phyloP scores from a whole-genome alignment of 23 tunicate species.

The Clavelina lepadiformis region DNA sequence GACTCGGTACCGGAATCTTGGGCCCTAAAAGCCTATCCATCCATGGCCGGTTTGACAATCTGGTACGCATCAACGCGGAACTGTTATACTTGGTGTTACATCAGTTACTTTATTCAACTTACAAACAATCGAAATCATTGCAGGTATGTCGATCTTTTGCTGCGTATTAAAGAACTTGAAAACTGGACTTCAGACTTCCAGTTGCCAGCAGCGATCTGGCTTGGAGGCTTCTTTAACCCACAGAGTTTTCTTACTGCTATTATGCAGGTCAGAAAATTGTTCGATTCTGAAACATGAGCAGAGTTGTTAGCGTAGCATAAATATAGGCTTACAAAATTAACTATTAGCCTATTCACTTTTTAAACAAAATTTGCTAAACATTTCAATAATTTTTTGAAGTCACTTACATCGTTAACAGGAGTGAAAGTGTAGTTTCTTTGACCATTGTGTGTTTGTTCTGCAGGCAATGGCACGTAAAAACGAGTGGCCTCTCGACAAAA shows the following conservation, averaged over 20 bases:
- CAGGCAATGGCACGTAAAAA: slow-evolving; percentile 97
- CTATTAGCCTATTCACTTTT: no score
- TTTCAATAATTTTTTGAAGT: no score
- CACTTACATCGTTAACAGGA: no score
- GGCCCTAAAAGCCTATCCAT: slow-evolving; percentile 86
- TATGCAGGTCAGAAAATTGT: slow-evolving; percentile 66
- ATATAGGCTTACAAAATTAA: no score
- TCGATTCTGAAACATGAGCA: background rate
- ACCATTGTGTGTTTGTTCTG: no score
- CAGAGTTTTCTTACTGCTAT: slow-evolving; percentile 98
- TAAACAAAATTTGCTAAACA: no score
- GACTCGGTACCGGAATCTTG: slow-evolving; percentile 90
- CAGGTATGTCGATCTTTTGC: slow-evolving; percentile 82
- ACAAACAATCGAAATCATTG: background rate
- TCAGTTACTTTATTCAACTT: background rate
- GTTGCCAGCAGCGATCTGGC: slow-evolving; percentile 94
- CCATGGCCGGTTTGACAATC: slow-evolving; percentile 69
- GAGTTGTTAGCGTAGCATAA: no score
- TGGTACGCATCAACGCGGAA: slow-evolving; percentile 38
- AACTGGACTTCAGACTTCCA: slow-evolving; percentile 95
- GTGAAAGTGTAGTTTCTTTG: no score
- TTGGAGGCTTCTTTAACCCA: slow-evolving; percentile 97
- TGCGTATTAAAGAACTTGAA: slow-evolving; percentile 84
- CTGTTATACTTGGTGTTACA: background rate
- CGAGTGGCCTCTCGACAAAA: slow-evolving; percentile 99